A percentile compares a stretch with the other conserved stretches of the same genome.
phyloP scores from a whole-genome alignment of 2,888 invertebrate genomes.

The Parnassius glacialis region DNA sequence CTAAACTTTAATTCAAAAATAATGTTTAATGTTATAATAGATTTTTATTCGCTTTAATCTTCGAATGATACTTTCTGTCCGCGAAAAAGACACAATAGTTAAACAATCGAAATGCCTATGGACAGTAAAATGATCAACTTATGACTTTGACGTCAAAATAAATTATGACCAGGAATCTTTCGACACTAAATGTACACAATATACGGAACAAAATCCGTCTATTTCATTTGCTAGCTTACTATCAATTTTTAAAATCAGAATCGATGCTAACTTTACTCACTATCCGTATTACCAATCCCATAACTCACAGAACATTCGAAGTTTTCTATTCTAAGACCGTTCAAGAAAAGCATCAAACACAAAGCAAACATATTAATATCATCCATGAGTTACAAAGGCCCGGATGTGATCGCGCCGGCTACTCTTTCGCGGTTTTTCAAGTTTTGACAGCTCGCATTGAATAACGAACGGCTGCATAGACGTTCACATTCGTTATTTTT shows the following conservation, averaged over 20 bases:
- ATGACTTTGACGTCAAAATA: no score
- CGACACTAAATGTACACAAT: no score
- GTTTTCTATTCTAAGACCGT: constrained; percentile 9
- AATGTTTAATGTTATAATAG: no score
- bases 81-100: no score
- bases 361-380: constrained; percentile 25
- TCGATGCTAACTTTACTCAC: constrained; percentile 5
- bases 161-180: no score
- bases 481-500: neutral
- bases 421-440: constrained; percentile 18
- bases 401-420: constrained; percentile 12
- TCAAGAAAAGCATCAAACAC: constrained; percentile 21
- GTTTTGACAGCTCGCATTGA: constrained; percentile 23
- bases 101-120: no score
- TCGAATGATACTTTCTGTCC: no score
- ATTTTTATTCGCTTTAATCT: no score
- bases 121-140: no score
- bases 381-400: constrained; percentile 22
- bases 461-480: constrained; percentile 6
- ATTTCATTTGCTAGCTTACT: neutral
- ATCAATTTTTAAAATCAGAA: neutral
- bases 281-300: constrained; percentile 1
- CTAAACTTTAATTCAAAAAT: no score
- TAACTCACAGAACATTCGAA: constrained; percentile 6
- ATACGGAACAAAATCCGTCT: no score